These are phyloP conservation scores for Glossosoma conforme DNA, from an alignment of 1,140 invertebrate species.

Conservation along the genomic window DNA sequence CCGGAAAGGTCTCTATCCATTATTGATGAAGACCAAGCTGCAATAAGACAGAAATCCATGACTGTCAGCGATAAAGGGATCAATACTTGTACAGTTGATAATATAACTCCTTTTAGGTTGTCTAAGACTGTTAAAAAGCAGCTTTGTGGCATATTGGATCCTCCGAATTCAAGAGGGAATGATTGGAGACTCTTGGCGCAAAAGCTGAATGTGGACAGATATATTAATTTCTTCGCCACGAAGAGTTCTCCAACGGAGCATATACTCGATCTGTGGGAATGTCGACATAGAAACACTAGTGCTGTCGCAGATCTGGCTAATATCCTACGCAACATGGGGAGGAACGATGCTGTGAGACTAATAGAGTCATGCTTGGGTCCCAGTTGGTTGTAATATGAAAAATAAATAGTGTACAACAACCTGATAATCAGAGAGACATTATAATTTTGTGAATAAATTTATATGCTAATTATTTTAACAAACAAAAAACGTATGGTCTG, in stretches of 20 bases:
- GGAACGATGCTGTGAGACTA: slow-evolving; percentile 80
- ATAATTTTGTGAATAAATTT: neutral
- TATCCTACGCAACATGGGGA: slow-evolving; percentile 86
- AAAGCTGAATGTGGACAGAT: slow-evolving; percentile 85
- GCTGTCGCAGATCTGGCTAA: slow-evolving; percentile 85
- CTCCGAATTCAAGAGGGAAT: slow-evolving; percentile 84
- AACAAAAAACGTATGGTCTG: neutral
- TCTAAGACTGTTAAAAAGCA: slow-evolving; percentile 75
- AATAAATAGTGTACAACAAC: too few species aligned
- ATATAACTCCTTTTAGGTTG: slow-evolving; percentile 62
- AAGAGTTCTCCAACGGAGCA: slow-evolving; percentile 95
- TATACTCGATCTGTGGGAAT: slow-evolving; percentile 94
- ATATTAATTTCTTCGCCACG: slow-evolving; percentile 94
- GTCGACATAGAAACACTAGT: slow-evolving; percentile 78
- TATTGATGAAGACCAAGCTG: slow-evolving; percentile 41
- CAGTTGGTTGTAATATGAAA: slow-evolving; percentile 66
- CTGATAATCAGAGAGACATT: too few species aligned
- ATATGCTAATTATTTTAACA: neutral
- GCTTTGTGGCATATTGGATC: slow-evolving; percentile 84
- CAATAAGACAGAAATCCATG: slow-evolving; percentile 45
- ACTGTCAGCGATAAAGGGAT: slow-evolving; percentile 54
- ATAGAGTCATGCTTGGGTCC: slow-evolving; percentile 79
- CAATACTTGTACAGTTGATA: slow-evolving; percentile 51
- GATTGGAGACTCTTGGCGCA: slow-evolving; percentile 93
- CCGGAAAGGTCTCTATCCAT: slow-evolving; percentile 28